These are phyloP conservation scores for Sitophilus oryzae DNA, from an alignment of 1,140 invertebrate species.

Conservation along the genomic window DNA sequence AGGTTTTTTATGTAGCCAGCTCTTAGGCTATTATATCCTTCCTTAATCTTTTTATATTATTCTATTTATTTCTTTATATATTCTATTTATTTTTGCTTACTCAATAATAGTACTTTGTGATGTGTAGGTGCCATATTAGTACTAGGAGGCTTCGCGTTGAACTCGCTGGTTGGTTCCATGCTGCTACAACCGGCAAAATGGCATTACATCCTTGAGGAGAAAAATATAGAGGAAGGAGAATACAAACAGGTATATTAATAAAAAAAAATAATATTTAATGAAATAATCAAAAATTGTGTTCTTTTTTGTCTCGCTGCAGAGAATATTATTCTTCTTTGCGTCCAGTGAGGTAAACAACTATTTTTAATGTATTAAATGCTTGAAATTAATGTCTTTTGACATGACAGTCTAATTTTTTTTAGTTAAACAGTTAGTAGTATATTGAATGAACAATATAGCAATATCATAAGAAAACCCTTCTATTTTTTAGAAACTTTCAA, in stretches of 20 bases:
- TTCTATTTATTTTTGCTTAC: too few relatives aligned
- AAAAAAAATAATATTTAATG: not conserved
- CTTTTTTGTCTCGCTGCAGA: constrained; percentile 37
- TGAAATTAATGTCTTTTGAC: too few relatives aligned
- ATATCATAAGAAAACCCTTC: too few relatives aligned
- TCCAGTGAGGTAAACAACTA: constrained; percentile 39
- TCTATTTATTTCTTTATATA: too few relatives aligned
- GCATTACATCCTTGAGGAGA: constrained; percentile 55
- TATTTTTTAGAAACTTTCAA: too few relatives aligned
- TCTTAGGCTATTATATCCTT: too few relatives aligned
- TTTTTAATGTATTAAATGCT: constrained; percentile 1
- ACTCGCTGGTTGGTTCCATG: constrained; percentile 59
- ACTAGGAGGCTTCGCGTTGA: constrained; percentile 58
- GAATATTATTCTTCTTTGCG: constrained; percentile 42
- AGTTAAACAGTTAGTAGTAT: too few relatives aligned
- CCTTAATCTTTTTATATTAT: too few relatives aligned
- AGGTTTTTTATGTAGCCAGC: too few relatives aligned
- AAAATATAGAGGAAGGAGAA: constrained; percentile 46
- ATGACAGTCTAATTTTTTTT: too few relatives aligned
- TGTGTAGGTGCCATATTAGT: constrained; percentile 56
- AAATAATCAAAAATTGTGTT: constrained; percentile 11
- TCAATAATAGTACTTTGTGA: not conserved
- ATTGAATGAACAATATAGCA: too few relatives aligned
- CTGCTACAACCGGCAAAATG: constrained; percentile 62
- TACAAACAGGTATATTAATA: constrained; percentile 37